Evolutionary conservation across 1,140 invertebrate genomes (phyloP).

Genomic region (Atta colombica): DNA sequence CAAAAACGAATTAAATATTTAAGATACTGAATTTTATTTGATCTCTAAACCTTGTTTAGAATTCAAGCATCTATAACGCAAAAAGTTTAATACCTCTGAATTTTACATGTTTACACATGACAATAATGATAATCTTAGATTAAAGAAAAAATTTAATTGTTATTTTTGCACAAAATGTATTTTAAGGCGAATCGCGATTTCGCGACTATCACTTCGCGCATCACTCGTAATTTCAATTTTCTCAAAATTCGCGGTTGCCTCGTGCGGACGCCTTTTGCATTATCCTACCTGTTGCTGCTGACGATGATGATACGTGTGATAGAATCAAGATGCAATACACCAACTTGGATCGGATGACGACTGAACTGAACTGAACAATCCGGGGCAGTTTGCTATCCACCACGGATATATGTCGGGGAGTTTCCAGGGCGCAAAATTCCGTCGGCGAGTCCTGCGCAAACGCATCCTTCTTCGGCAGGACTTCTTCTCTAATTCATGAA

Average conservation of each 20-base stretch:
- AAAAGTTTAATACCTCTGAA: not conserved
- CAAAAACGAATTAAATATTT: conserved; percentile 6
- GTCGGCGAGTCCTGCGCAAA: conserved; percentile 71
- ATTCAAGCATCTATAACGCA: not conserved
- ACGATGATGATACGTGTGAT: conserved; percentile 31
- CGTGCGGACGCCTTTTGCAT: conserved; percentile 21
- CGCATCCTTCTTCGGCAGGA: conserved; percentile 66
- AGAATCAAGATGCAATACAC: conserved; percentile 22
- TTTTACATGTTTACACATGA: not conserved
- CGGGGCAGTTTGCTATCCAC: conserved; percentile 49
- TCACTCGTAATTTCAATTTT: conserved; percentile 38
- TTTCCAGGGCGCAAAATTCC: conserved; percentile 63
- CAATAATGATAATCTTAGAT: not conserved
- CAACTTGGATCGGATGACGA: conserved; percentile 65
- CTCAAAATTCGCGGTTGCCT: conserved; percentile 32
- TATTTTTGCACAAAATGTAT: not conserved
- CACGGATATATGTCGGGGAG: conserved; percentile 68
- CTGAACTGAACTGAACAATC: conserved; percentile 70
- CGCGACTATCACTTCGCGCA: conserved; percentile 30
- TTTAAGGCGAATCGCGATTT: conserved; percentile 6
- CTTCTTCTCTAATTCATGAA: conserved; percentile 61
- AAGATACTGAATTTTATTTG: not conserved
- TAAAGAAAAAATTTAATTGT: not conserved
- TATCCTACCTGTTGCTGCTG: conserved; percentile 74
- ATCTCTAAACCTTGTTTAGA: not conserved